phyloP scores from a whole-genome alignment of 1,140 invertebrate genomes.

The Drosophila jambulina region DNA sequence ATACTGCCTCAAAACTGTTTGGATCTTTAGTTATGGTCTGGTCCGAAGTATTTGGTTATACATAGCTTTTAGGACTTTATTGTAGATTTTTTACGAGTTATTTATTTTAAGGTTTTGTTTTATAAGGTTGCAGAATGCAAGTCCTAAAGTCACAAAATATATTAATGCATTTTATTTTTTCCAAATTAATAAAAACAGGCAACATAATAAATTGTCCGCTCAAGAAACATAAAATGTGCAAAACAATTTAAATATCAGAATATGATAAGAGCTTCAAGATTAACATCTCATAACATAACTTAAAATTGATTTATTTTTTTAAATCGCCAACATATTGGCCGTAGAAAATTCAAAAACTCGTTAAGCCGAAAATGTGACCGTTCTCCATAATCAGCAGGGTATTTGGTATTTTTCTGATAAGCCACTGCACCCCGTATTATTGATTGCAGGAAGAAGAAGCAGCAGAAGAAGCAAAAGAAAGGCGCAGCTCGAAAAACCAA shows the following conservation, averaged over 20 bases:
- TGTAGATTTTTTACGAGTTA: neutral
- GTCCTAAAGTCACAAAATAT: neutral
- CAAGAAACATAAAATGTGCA: neutral
- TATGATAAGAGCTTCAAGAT: neutral
- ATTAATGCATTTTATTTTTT: neutral
- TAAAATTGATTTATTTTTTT: neutral
- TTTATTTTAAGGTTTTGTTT: neutral
- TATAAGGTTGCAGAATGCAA: neutral
- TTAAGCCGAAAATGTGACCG: neutral
- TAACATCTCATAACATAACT: neutral
- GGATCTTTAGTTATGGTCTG: neutral
- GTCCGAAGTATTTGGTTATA: no score
- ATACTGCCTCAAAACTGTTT: constrained; percentile 12
- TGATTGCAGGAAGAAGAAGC: constrained; percentile 66
- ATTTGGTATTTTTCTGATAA: constrained; percentile 4
- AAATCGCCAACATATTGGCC: neutral
- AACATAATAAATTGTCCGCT: neutral
- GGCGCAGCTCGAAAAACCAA: constrained; percentile 61
- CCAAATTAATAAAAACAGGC: neutral
- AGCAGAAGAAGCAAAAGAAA: constrained; percentile 64
- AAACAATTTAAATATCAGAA: neutral
- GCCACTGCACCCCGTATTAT: constrained; percentile 45
- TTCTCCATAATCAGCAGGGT: neutral
- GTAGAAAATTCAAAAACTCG: neutral
- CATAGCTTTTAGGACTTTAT: neutral